These are phyloP conservation scores for Margaritifera margaritifera DNA, from an alignment of 2,888 invertebrate genomes.

Conservation along the genomic window DNA sequence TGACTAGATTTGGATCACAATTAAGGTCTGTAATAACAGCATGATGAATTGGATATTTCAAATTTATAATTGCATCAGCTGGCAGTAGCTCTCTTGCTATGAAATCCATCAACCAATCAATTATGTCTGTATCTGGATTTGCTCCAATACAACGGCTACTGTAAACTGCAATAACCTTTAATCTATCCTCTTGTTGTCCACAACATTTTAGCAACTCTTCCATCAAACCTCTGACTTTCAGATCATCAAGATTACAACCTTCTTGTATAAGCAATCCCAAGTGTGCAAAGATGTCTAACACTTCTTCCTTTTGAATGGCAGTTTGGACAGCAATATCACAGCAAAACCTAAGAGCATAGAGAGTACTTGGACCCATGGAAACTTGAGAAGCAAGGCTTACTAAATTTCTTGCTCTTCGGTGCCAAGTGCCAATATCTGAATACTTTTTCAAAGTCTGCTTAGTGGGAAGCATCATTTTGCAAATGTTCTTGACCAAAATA, in stretches of 20 bases:
- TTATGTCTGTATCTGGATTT: conserved; percentile 15
- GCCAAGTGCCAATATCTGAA: conserved; percentile 7
- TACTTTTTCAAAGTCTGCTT: background rate
- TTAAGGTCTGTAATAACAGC: no score
- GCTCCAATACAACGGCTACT: conserved; percentile 19
- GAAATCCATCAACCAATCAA: conserved; percentile 2
- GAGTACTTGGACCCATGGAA: background rate
- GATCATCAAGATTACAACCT: background rate
- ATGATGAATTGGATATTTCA: no score
- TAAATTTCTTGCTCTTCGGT: conserved; percentile 1
- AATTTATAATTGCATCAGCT: no score
- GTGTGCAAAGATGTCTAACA: no score
- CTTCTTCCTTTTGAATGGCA: background rate
- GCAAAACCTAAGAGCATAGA: conserved; percentile 12
- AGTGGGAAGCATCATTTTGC: conserved; percentile 20
- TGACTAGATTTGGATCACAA: no score
- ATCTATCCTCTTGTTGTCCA: background rate
- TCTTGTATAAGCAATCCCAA: no score
- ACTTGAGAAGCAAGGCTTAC: conserved; percentile 12
- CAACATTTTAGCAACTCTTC: no score
- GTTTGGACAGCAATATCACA: conserved; percentile 6
- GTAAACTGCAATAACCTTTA: conserved; percentile 16
- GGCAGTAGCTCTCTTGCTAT: background rate
- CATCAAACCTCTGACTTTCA: background rate
- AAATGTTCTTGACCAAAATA: conserved; percentile 7